These are phyloP conservation scores for Saccostrea glomerata DNA, from an alignment of 1,140 invertebrate species.

Conservation along the genomic window DNA sequence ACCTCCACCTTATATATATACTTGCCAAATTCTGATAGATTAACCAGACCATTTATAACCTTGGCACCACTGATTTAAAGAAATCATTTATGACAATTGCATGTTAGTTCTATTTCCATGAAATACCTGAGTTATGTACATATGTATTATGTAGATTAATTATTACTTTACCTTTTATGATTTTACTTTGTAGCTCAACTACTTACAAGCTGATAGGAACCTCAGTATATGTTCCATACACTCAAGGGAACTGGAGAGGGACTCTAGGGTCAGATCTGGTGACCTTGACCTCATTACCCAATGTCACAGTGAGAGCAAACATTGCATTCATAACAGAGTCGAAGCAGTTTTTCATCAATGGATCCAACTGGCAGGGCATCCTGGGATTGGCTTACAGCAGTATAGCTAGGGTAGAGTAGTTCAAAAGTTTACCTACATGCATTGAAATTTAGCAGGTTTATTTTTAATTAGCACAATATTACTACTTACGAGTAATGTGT, in stretches of 20 bases:
- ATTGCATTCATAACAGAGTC: constrained; percentile 78
- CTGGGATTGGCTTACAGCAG: constrained; percentile 79
- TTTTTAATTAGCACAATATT: too few species aligned
- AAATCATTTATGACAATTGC: too few species aligned
- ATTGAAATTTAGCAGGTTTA: too few species aligned
- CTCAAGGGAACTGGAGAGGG: constrained; percentile 79
- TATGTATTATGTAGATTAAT: too few species aligned
- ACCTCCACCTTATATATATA: too few species aligned
- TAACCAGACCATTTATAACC: too few species aligned
- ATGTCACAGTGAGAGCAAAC: constrained; percentile 68
- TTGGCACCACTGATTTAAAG: too few species aligned
- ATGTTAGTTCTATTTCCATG: too few species aligned
- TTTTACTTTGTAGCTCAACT: constrained; percentile 67
- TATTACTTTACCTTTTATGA: background rate
- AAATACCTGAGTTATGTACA: too few species aligned
- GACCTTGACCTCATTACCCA: constrained; percentile 64
- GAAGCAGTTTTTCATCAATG: constrained; percentile 78
- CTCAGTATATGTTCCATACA: constrained; percentile 74
- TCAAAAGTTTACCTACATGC: background rate
- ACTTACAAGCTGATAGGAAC: constrained; percentile 65
- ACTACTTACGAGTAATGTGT: too few species aligned
- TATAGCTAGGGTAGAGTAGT: constrained; percentile 72
- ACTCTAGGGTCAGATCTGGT: constrained; percentile 76
- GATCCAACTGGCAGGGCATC: constrained; percentile 80
- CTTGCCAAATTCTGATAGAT: too few species aligned